Evolutionary conservation across 2,113 vertebrate species (phyloP).

Genomic region (Monopterus albus): DNA sequence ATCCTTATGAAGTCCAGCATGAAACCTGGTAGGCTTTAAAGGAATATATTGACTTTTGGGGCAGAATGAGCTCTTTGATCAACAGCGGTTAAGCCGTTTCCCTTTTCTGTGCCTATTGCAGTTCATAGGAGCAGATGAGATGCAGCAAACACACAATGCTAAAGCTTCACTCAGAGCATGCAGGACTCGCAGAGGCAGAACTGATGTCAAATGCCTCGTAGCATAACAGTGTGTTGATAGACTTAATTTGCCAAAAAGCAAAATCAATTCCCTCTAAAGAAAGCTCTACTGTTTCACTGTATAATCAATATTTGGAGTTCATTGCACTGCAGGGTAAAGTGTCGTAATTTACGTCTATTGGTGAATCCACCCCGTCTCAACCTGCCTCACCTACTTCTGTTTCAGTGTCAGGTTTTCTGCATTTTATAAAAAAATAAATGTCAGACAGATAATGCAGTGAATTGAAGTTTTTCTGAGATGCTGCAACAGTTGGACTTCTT

Average conservation of each 20-base stretch:
- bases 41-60: slow-evolving; percentile 53
- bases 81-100: slow-evolving; percentile 46
- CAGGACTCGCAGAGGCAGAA: slow-evolving; percentile 7
- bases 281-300: slow-evolving; percentile 27
- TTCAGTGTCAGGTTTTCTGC: neutral
- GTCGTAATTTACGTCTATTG: slow-evolving; percentile 41
- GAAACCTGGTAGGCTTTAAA: slow-evolving; percentile 68
- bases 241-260: slow-evolving; percentile 59
- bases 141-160: slow-evolving; percentile 9
- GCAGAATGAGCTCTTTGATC: slow-evolving; percentile 68
- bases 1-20: slow-evolving; percentile 64
- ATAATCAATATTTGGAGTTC: slow-evolving; percentile 58
- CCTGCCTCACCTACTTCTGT: neutral
- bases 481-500: too few relatives aligned
- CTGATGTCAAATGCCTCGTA: slow-evolving; percentile 35
- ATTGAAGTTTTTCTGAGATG: too few relatives aligned
- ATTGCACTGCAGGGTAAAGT: slow-evolving; percentile 36
- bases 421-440: neutral
- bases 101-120: slow-evolving; percentile 7
- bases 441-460: neutral
- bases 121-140: slow-evolving; percentile 35
- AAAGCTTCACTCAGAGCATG: neutral
- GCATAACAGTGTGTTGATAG: slow-evolving; percentile 36
- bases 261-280: slow-evolving; percentile 52
- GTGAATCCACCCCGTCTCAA: neutral